These are phyloP conservation scores for Lordiphosa collinella DNA, from an alignment of 1,140 invertebrate species.

Conservation along the genomic window DNA sequence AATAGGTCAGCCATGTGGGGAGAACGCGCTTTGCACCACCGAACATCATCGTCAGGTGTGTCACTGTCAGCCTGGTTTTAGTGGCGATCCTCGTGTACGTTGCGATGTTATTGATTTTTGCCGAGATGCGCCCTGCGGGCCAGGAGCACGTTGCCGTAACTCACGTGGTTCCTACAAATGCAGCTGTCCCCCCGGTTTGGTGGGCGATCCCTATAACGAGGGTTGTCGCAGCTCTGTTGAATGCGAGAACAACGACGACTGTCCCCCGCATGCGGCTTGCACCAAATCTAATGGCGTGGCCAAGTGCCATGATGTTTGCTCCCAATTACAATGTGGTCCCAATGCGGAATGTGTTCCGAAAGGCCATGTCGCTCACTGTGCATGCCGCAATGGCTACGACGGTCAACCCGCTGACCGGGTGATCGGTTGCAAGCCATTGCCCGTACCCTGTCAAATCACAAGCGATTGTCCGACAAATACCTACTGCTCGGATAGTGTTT, in stretches of 20 bases:
- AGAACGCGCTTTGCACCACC: conserved; percentile 90
- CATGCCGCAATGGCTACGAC: conserved; percentile 88
- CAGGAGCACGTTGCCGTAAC: conserved; percentile 90
- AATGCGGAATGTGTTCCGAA: conserved; percentile 90
- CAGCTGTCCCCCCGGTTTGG: conserved; percentile 86
- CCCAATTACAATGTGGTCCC: conserved; percentile 86
- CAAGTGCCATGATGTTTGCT: conserved; percentile 91
- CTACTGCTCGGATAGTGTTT: conserved; percentile 90
- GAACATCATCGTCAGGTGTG: conserved; percentile 88
- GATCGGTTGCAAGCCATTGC: conserved; percentile 88
- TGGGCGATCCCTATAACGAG: conserved; percentile 90
- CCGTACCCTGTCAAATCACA: conserved; percentile 85
- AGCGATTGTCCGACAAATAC: conserved; percentile 88
- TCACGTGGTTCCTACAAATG: conserved; percentile 90
- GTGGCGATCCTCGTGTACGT: conserved; percentile 86
- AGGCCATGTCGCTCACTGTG: conserved; percentile 87
- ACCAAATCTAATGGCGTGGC: conserved; percentile 84
- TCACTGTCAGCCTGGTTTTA: conserved; percentile 92
- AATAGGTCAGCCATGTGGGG: conserved; percentile 88
- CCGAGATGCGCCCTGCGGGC: conserved; percentile 88
- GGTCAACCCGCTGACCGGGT: conserved; percentile 86
- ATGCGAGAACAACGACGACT: conserved; percentile 88
- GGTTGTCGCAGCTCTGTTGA: conserved; percentile 89
- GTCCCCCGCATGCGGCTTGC: conserved; percentile 88
- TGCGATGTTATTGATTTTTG: conserved; percentile 91